phyloP scores from a whole-genome alignment of 1,140 invertebrate genomes.

The Amyelois transitella region DNA sequence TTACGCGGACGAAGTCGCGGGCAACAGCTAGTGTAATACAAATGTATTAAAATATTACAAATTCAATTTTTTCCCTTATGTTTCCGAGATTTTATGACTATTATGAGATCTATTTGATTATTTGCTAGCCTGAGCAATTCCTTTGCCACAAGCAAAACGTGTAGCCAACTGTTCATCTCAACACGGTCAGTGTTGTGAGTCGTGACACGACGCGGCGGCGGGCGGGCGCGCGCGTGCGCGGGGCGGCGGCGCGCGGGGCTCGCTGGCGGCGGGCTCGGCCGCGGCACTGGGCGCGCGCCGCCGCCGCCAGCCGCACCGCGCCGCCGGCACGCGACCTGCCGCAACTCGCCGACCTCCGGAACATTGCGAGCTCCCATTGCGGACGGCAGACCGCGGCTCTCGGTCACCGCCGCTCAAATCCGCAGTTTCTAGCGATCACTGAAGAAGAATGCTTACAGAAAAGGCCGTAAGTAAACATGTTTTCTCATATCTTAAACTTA shows the following conservation, averaged over 20 bases:
- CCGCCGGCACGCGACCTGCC: not conserved
- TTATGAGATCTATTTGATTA: too few relatives aligned
- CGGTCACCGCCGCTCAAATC: too few relatives aligned
- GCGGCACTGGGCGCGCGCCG: slow-evolving; percentile 20
- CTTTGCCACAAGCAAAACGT: too few relatives aligned
- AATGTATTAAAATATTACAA: too few relatives aligned
- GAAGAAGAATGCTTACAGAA: not conserved
- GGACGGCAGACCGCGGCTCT: not conserved
- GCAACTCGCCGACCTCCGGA: not conserved
- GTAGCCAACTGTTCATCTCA: too few relatives aligned
- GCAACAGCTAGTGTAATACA: too few relatives aligned
- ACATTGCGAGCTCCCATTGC: not conserved
- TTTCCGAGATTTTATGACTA: too few relatives aligned
- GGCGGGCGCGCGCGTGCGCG: slow-evolving; percentile 14
- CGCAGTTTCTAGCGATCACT: too few relatives aligned
- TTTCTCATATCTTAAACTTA: not conserved
- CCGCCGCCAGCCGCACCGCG: slow-evolving; percentile 5
- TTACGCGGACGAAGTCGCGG: too few relatives aligned
- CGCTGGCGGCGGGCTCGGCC: slow-evolving; percentile 17
- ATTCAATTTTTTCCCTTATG: too few relatives aligned
- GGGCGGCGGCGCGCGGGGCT: slow-evolving; percentile 10
- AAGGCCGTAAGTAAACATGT: not conserved
- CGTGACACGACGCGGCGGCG: slow-evolving; percentile 45
- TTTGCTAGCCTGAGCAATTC: too few relatives aligned
- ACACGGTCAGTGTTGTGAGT: too few relatives aligned